Evolutionary conservation across 2,797 vertebrate genomes (phyloP).

Genomic region (Pogoniulus pusillus): DNA sequence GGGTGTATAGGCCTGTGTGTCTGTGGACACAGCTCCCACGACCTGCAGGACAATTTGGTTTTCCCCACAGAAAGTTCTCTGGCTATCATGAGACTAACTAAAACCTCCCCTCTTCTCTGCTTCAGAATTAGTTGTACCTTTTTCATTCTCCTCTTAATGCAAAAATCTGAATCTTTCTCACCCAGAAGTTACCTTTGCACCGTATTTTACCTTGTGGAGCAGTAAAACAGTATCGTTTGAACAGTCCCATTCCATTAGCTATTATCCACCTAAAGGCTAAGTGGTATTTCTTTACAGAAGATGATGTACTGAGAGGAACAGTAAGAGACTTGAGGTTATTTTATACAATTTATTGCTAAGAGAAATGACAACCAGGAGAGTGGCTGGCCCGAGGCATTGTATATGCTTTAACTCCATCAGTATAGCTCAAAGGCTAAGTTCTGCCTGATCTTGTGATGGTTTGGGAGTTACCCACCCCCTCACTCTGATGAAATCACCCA

Average conservation of each 20-base stretch:
- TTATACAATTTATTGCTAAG: neutral
- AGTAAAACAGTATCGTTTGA: neutral
- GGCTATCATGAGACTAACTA: neutral
- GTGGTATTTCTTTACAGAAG: neutral
- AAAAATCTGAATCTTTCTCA: neutral
- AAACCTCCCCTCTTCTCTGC: neutral
- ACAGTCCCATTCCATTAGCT: neutral
- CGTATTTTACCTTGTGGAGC: neutral
- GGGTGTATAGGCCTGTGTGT: too few species aligned
- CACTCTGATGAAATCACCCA: too few species aligned
- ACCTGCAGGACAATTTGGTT: neutral
- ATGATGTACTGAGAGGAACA: neutral
- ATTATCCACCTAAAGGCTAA: neutral
- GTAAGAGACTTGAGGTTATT: neutral
- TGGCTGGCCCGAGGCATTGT: neutral
- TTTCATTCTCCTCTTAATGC: neutral
- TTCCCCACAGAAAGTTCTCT: neutral
- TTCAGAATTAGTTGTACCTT: neutral
- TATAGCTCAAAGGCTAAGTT: neutral
- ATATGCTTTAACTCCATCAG: neutral
- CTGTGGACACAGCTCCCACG: neutral
- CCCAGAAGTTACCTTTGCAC: neutral
- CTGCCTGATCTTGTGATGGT: neutral
- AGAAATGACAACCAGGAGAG: neutral
- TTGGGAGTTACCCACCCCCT: too few species aligned